phyloP scores from a whole-genome alignment of 2,113 vertebrate species.

The Alethe diademata region DNA sequence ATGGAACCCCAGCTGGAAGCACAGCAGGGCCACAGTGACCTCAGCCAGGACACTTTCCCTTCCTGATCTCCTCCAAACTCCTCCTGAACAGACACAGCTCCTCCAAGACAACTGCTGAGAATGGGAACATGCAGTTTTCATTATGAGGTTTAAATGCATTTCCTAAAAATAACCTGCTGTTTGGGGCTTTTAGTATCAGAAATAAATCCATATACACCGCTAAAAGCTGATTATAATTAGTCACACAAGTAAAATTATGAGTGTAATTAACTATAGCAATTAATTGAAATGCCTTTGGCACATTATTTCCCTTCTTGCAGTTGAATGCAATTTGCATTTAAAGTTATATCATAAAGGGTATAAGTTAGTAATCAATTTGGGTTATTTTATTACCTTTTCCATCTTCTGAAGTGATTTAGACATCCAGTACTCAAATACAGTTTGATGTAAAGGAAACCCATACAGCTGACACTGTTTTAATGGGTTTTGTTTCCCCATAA shows the following conservation, averaged over 20 bases:
- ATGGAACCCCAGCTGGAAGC: background rate
- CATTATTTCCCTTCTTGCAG: background rate
- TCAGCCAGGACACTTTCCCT: background rate
- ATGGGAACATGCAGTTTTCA: background rate
- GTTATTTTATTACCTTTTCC: background rate
- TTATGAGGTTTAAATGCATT: background rate
- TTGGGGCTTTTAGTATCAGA: background rate
- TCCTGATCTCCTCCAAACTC: background rate
- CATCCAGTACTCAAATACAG: accelerated
- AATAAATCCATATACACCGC: background rate
- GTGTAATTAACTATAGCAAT: conserved; percentile 21
- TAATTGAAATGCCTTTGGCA: conserved; percentile 36
- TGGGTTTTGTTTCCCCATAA: background rate
- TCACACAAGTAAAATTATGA: conserved; percentile 19
- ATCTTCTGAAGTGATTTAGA: background rate
- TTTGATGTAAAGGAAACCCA: background rate
- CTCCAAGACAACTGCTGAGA: background rate
- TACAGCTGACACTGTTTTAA: background rate
- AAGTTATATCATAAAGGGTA: background rate
- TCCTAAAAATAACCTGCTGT: background rate
- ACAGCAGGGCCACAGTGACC: background rate
- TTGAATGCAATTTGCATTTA: background rate
- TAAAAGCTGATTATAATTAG: conserved; percentile 22
- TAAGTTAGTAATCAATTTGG: background rate
- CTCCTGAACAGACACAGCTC: background rate